Conservation (phyloP, 2,113 vertebrate genomes). For the Vombatus ursinus region DNA sequence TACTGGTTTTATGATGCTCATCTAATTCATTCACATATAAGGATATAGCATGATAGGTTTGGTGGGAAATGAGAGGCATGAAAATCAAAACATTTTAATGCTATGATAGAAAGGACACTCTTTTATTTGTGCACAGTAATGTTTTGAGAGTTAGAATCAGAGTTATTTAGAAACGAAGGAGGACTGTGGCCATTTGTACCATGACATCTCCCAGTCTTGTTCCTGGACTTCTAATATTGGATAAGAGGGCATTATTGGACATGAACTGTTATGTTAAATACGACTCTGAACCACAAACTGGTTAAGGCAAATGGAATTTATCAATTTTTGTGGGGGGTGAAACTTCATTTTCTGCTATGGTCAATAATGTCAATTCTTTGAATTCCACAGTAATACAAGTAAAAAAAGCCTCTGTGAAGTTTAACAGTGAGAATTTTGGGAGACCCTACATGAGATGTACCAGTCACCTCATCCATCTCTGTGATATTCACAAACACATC, state of each 20-base stretch:
- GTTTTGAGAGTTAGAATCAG: neutral
- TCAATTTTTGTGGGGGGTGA: neutral
- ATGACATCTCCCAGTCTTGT: neutral
- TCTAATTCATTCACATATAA: neutral
- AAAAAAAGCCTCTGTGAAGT: neutral
- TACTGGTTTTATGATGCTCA: neutral
- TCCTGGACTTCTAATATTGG: neutral
- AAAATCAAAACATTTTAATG: neutral
- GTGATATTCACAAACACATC: neutral
- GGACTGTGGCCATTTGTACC: neutral
- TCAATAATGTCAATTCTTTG: neutral
- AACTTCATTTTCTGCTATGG: neutral
- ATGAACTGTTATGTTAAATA: neutral
- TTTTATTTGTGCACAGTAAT: neutral
- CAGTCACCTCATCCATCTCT: neutral
- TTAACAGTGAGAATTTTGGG: neutral
- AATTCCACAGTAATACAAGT: neutral
- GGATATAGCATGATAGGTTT: neutral
- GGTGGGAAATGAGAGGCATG: neutral
- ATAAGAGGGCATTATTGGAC: neutral
- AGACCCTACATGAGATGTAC: neutral
- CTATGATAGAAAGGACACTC: neutral
- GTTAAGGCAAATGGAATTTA: neutral
- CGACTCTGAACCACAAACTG: neutral
- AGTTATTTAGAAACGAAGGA: neutral